phyloP scores from a whole-genome alignment of 2,888 invertebrate genomes.

The Hyposoter dolosus region DNA sequence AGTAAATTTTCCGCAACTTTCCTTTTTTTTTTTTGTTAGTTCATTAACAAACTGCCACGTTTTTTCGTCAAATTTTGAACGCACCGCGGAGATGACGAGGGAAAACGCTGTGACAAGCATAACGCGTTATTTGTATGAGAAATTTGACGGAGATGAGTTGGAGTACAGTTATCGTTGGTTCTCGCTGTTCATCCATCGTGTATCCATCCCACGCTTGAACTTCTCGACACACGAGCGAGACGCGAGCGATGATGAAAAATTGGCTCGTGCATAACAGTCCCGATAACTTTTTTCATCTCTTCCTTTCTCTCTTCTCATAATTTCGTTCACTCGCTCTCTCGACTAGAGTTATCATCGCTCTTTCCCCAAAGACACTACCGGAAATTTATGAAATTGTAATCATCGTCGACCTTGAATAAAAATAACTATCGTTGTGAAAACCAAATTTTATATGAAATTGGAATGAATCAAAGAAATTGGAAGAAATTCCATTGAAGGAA shows the following conservation, averaged over 20 bases:
- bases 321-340: not conserved
- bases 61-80: not conserved
- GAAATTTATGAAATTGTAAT: slow-evolving; percentile 69
- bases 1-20: not conserved
- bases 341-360: not conserved
- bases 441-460: not conserved
- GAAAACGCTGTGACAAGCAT: not conserved
- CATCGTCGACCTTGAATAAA: slow-evolving; percentile 21
- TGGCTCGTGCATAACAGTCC: slow-evolving; percentile 58
- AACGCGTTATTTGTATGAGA: slow-evolving; percentile 29
- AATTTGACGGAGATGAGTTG: slow-evolving; percentile 26
- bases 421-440: not conserved
- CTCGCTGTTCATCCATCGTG: slow-evolving; percentile 49
- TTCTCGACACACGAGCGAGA: slow-evolving; percentile 51
- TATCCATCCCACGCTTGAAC: slow-evolving; percentile 58
- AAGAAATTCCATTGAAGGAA: not conserved
- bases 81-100: slow-evolving; percentile 6
- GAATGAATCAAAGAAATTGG: not conserved
- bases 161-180: slow-evolving; percentile 49
- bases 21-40: not conserved
- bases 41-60: not conserved
- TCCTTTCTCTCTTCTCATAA: slow-evolving; percentile 23
- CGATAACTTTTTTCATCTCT: slow-evolving; percentile 61
- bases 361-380: slow-evolving; percentile 35
- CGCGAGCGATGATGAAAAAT: slow-evolving; percentile 34